phyloP scores from a whole-genome alignment of 2,888 invertebrate species.

The Boloria euphrosyne region DNA sequence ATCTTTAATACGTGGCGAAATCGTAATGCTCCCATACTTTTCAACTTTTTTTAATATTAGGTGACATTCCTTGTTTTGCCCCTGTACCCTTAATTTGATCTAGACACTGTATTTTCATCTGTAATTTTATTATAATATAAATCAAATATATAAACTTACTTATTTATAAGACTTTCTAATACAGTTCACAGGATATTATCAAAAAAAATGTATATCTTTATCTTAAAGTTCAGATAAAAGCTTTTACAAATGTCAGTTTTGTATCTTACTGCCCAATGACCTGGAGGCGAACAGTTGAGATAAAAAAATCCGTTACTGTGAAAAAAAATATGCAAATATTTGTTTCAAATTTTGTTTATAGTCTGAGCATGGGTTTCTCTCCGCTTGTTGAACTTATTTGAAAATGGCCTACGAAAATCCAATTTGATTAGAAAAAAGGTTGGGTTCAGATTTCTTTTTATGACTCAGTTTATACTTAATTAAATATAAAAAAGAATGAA shows the following conservation, averaged over 20 bases:
- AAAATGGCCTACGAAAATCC: constrained; percentile 26
- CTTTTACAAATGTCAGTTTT: constrained; percentile 29
- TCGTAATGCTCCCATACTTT: no score
- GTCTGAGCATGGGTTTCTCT: constrained; percentile 33
- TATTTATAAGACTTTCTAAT: no score
- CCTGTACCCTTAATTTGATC: no score
- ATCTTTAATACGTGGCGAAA: no score
- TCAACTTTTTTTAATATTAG: no score
- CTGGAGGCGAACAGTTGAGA: constrained; percentile 41
- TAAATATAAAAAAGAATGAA: no score
- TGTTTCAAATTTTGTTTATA: constrained; percentile 39
- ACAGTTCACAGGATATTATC: no score
- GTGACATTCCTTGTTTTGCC: no score
- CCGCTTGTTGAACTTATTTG: constrained; percentile 36
- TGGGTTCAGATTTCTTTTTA: background rate
- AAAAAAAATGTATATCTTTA: background rate
- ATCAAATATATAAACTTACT: no score
- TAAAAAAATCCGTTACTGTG: constrained; percentile 54
- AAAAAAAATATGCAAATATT: constrained; percentile 58
- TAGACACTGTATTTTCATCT: no score
- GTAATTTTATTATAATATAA: no score
- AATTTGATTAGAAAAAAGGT: constrained; percentile 4
- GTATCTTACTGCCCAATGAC: constrained; percentile 35
- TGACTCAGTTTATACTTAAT: no score
- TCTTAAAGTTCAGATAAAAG: background rate